Conservation (phyloP, 1,140 invertebrate species). For the Episyrphus balteatus region DNA sequence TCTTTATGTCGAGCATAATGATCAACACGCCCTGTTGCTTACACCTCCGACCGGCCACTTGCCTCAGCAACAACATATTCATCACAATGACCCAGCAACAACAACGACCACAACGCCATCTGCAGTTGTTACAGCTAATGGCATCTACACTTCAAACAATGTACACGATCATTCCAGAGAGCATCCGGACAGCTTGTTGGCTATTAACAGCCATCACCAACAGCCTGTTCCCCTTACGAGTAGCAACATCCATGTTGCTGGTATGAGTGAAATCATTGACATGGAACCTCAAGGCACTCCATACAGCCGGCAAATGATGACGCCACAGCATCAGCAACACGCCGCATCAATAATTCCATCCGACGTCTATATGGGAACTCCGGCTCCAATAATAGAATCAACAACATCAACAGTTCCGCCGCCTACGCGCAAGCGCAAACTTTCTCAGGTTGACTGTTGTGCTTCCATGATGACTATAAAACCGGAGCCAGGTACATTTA, state of each 20-base stretch:
- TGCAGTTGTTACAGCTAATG: slow-evolving; percentile 5
- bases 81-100: slow-evolving; percentile 9
- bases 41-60: background rate
- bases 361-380: background rate
- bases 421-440: background rate
- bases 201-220: slow-evolving; percentile 1
- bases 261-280: background rate
- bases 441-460: background rate
- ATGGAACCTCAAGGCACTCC: background rate
- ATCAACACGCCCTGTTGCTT: slow-evolving; percentile 3
- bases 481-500: background rate
- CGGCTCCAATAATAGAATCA: background rate
- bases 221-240: background rate
- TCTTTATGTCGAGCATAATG: background rate
- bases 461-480: background rate
- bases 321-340: background rate
- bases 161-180: too few species aligned
- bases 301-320: background rate
- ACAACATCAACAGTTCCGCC: background rate
- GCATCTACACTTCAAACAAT: background rate
- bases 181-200: background rate
- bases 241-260: background rate
- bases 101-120: slow-evolving; percentile 14
- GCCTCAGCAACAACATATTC: slow-evolving; percentile 11
- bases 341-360: too few species aligned